Base-by-base conservation (phyloP, 2,113 vertebrate genomes). In the Leptobrachium ailaonicum region DNA sequence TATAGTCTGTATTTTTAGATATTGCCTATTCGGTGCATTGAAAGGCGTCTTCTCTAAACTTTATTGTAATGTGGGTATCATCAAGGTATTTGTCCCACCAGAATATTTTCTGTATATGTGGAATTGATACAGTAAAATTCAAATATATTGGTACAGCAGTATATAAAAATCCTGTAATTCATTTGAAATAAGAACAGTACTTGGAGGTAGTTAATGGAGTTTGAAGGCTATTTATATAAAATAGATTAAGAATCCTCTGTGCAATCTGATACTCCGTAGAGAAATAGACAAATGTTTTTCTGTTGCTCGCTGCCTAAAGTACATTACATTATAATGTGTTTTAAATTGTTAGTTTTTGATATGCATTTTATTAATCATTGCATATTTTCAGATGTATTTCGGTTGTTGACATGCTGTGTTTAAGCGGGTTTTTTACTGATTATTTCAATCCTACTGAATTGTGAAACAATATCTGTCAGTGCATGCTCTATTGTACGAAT, bases 141-240 rank as follows among this genome's bases (percentile, higher is more conserved):
- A 44, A 62, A 77, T 70, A 62, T 70, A 60, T 77, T 77, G 53
- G 44, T 77, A 10, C 53, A 47, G 66, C 50, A 77, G 53, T 41
- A 77, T 62, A 78, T 50, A 12, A 63, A 45, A 78, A 63, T n/a
- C 8, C 14, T 64, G 45, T 64, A 63, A 63, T 44, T 75, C 58
- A 64, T 64, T 75, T 64, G 12, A 64, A 74, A 63, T 63, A 74
- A 47, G 60, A 75, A 63, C 73, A 75, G n/a, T 64, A 64, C 60
- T 64, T 42, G 45, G n/a, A 64, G 60, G 58, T 75, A 64, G 41
- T 64, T 45, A 75, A 75, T 75, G 60, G 60, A 75, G 58, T 75
- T 75, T 75, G 58, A 63, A 63, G 58, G 44, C 68, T 71, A 63
- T 71, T 78, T 78, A 66, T 71, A 78, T 71, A 63, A 77, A 78